A percentile compares a stretch with the other conserved stretches of the same genome.
These are phyloP conservation scores for Isurus oxyrinchus DNA, from an alignment of 2,113 vertebrate genomes.

Conservation along the genomic window DNA sequence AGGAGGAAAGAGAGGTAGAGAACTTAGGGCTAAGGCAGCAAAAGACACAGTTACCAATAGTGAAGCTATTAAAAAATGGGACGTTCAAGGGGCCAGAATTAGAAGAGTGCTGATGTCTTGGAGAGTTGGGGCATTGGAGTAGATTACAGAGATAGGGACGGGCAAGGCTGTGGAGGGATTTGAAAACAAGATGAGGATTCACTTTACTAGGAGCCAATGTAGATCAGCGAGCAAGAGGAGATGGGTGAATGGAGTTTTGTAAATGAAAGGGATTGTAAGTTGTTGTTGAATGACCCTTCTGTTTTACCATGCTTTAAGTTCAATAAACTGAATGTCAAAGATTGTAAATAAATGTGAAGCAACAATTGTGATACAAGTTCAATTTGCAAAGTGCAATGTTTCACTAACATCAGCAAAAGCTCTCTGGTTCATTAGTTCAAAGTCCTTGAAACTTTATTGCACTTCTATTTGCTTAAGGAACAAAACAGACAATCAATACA, in stretches of 20 bases:
- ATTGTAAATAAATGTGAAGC: neutral
- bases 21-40: neutral
- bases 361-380: constrained; percentile 3
- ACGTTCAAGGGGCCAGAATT: too few species aligned
- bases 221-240: neutral
- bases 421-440: constrained; percentile 32
- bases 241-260: neutral
- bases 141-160: neutral
- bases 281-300: neutral
- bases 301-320: neutral
- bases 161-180: neutral
- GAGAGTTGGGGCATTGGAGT: neutral
- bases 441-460: constrained; percentile 33
- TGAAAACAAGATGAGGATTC: neutral
- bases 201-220: neutral
- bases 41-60: too few species aligned
- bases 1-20: too few species aligned
- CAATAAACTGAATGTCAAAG: neutral
- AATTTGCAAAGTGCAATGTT: constrained; percentile 25
- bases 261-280: neutral
- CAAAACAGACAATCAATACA: constrained; percentile 28
- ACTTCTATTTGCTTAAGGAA: constrained; percentile 25
- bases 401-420: constrained; percentile 9
- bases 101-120: neutral
- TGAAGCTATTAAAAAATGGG: too few species aligned